phyloP scores from a whole-genome alignment of 2,797 vertebrate genomes.

The Enteromius fasciolatus region DNA sequence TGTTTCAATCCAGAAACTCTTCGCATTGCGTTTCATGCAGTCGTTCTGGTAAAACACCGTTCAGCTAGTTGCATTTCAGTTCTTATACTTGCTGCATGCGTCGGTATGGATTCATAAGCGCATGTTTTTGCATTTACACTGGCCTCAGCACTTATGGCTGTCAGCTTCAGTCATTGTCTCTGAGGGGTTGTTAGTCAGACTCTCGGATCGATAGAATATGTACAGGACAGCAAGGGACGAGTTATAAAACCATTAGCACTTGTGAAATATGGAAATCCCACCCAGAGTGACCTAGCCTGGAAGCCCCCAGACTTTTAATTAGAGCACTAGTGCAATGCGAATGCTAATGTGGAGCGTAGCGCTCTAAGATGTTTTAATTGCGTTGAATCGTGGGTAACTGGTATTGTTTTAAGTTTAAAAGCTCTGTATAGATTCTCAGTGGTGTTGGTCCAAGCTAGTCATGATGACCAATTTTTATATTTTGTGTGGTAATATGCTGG shows the following conservation, averaged over 20 bases:
- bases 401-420: conserved; percentile 10
- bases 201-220: conserved; percentile 58
- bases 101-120: background rate
- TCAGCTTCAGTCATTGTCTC: conserved; percentile 43
- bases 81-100: conserved; percentile 1
- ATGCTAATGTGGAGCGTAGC: conserved; percentile 32
- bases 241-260: conserved; percentile 50
- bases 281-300: conserved; percentile 24
- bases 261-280: conserved; percentile 61
- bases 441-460: conserved; percentile 7
- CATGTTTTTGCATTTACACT: conserved; percentile 29
- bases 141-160: conserved; percentile 21
- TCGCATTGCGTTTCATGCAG: background rate
- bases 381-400: background rate
- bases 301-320: conserved; percentile 56
- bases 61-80: conserved; percentile 3
- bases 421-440: background rate
- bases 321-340: conserved; percentile 31
- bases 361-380: background rate
- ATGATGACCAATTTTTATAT: background rate
- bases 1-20: background rate
- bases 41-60: background rate
- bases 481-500: conserved; percentile 5
- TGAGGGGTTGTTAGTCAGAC: conserved; percentile 51
- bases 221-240: conserved; percentile 46